phyloP scores from a whole-genome alignment of 2,888 invertebrate genomes.

The Seira sanloemensis region DNA sequence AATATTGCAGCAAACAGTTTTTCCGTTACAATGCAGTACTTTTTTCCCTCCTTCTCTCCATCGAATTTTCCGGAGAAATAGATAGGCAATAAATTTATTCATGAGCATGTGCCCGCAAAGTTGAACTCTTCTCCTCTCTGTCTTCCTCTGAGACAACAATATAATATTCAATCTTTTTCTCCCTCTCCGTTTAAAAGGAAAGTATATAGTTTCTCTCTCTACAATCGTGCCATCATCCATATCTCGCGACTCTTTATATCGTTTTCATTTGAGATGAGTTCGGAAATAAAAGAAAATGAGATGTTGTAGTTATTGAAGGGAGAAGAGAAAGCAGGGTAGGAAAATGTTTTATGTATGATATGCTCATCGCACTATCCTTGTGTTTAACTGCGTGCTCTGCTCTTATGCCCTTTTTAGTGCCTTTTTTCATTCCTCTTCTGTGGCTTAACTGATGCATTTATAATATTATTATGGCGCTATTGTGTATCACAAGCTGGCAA shows the following conservation, averaged over 20 bases:
- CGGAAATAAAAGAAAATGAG: background rate
- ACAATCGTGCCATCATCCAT: background rate
- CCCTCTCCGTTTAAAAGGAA: too few relatives aligned
- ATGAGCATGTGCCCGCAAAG: background rate
- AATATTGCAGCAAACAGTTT: too few relatives aligned
- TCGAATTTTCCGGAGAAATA: background rate
- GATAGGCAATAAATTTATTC: background rate
- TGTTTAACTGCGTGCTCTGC: constrained; percentile 1
- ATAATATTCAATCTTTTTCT: constrained; percentile 6
- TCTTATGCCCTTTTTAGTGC: background rate
- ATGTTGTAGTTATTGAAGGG: background rate
- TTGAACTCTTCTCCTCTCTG: background rate
- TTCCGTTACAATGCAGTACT: too few relatives aligned
- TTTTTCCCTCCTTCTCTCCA: too few relatives aligned
- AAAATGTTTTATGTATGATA: constrained; percentile 60
- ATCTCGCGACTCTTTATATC: too few relatives aligned
- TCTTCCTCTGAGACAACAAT: background rate
- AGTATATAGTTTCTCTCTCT: background rate
- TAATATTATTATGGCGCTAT: constrained; percentile 9
- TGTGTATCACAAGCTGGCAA: background rate
- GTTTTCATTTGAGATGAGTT: too few relatives aligned
- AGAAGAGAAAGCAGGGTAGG: constrained; percentile 9
- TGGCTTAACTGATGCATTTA: constrained; percentile 20
- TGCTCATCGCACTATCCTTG: background rate
- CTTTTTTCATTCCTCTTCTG: constrained; percentile 16